These are phyloP conservation scores for Conus ventricosus DNA, from an alignment of 1,140 invertebrate genomes.

Conservation along the genomic window DNA sequence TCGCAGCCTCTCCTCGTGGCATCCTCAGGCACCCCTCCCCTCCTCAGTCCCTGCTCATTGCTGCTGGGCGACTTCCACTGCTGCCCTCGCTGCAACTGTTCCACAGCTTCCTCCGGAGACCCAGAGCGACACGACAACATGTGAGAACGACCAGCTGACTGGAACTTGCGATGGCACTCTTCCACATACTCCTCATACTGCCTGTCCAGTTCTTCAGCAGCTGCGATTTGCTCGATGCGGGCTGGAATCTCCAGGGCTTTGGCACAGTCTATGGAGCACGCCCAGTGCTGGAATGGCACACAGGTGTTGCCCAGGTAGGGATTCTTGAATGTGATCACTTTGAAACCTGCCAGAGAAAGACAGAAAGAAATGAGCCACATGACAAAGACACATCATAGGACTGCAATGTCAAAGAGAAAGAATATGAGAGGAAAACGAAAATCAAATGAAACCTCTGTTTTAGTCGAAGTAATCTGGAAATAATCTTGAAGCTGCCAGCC, in stretches of 20 bases:
- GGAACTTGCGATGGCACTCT: constrained; percentile 66
- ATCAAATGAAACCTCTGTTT: background rate
- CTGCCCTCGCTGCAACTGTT: background rate
- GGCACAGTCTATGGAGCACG: constrained; percentile 75
- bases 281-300: constrained; percentile 78
- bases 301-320: constrained; percentile 78
- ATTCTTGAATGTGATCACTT: constrained; percentile 78
- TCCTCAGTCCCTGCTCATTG: background rate
- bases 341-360: constrained; percentile 72
- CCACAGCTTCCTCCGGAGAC: background rate
- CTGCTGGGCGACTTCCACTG: background rate
- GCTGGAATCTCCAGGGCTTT: constrained; percentile 76
- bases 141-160: constrained; percentile 27
- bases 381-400: background rate
- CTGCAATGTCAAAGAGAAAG: background rate
- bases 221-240: constrained; percentile 72
- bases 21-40: constrained; percentile 2
- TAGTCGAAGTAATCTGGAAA: background rate
- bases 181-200: constrained; percentile 72
- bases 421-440: background rate
- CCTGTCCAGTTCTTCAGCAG: constrained; percentile 69
- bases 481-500: no score
- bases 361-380: background rate
- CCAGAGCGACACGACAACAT: constrained; percentile 44
- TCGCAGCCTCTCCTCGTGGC: constrained; percentile 24